phyloP scores from a whole-genome alignment of 2,888 invertebrate genomes.

The Polylopha cassiicola region DNA sequence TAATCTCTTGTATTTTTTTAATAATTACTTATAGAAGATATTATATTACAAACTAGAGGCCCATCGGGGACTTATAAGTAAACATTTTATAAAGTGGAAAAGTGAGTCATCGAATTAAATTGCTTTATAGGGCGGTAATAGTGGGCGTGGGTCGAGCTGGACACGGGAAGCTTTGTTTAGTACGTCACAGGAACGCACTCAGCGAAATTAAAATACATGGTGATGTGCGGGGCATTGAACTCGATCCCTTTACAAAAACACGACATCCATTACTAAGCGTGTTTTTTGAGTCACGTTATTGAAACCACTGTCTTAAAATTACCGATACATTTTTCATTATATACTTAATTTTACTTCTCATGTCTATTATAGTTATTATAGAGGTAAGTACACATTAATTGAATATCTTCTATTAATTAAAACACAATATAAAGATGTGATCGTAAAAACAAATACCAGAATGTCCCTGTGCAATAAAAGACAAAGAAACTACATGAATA shows the following conservation, averaged over 20 bases:
- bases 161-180: slow-evolving; percentile 69
- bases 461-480: background rate
- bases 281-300: too few relatives aligned
- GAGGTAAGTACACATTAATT: too few relatives aligned
- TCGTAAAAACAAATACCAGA: too few relatives aligned
- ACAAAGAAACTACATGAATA: background rate
- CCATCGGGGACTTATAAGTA: slow-evolving; percentile 15
- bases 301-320: too few relatives aligned
- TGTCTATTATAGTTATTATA: too few relatives aligned
- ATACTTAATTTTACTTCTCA: too few relatives aligned
- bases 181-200: slow-evolving; percentile 66
- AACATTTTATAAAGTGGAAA: slow-evolving; percentile 46
- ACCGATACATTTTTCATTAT: too few relatives aligned
- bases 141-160: slow-evolving; percentile 62
- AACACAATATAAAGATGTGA: too few relatives aligned
- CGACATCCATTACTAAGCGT: slow-evolving; percentile 8
- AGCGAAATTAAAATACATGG: slow-evolving; percentile 67
- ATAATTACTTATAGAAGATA: too few relatives aligned
- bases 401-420: too few relatives aligned
- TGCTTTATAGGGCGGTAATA: slow-evolving; percentile 55
- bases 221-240: slow-evolving; percentile 25
- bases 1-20: background rate
- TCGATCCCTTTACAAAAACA: slow-evolving; percentile 14
- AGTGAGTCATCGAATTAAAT: slow-evolving; percentile 67
- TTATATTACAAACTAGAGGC: background rate